Evolutionary conservation across 92 coral and sea anemone species (phyloP).

Genomic region (Porites evermanni): DNA sequence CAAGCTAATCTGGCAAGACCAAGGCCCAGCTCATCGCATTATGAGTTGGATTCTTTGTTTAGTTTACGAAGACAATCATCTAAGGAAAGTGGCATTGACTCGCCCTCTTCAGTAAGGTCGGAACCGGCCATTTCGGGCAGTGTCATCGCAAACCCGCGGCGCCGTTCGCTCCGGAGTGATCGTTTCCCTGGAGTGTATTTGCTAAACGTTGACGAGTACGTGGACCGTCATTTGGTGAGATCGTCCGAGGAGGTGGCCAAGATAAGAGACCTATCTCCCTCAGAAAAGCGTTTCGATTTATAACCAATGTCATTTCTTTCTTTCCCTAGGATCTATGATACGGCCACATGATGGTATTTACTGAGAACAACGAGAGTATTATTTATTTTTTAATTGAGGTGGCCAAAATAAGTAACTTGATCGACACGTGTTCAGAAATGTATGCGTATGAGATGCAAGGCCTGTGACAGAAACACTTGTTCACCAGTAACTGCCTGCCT

Average conservation of each 20-base stretch:
- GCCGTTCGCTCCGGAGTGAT: constrained; percentile 41
- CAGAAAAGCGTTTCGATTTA: constrained; percentile 83
- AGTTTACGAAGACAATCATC: constrained; percentile 33
- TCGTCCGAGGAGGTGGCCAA: constrained; percentile 90
- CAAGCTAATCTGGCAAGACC: background rate
- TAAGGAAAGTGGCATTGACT: constrained; percentile 44
- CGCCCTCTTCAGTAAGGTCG: constrained; percentile 68
- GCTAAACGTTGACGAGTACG: constrained; percentile 88
- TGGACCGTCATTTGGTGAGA: constrained; percentile 91
- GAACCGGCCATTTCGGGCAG: constrained; percentile 50
- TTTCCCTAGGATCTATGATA: background rate
- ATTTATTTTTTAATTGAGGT: background rate
- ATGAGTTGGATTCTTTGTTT: constrained; percentile 23
- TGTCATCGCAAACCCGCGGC: constrained; percentile 19
- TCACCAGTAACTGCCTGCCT: no score
- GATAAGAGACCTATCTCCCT: constrained; percentile 91
- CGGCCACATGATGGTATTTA: background rate
- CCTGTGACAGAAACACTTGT: no score
- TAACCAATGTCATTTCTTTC: background rate
- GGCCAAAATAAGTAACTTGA: background rate
- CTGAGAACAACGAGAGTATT: background rate
- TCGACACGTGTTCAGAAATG: background rate
- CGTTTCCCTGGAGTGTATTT: constrained; percentile 60
- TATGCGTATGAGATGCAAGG: no score
- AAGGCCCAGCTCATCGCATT: constrained; percentile 7